Conservation (phyloP, 2,113 vertebrate genomes). For the Buteo buteo region DNA sequence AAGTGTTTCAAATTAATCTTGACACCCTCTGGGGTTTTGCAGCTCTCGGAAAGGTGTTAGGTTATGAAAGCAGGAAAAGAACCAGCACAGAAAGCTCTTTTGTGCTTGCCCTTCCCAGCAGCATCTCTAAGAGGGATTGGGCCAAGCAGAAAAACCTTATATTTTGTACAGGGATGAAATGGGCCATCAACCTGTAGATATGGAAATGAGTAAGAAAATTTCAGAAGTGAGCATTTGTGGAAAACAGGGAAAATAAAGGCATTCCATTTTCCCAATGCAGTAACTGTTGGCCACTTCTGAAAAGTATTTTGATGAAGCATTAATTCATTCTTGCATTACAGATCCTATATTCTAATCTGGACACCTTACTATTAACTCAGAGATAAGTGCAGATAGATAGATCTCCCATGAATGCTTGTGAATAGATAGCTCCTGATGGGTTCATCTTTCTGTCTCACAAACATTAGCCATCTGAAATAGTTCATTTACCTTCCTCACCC, state of each 20-base stretch:
- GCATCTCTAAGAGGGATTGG: background rate
- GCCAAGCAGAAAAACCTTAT: background rate
- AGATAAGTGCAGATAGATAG: background rate
- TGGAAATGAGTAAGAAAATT: background rate
- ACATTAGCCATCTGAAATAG: background rate
- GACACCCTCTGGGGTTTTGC: conserved; percentile 15
- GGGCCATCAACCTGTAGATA: background rate
- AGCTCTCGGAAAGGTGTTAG: conserved; percentile 26
- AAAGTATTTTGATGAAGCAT: background rate
- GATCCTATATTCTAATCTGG: background rate
- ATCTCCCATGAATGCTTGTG: background rate
- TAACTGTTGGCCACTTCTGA: background rate
- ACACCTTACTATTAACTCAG: background rate
- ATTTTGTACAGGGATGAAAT: background rate
- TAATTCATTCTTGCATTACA: background rate
- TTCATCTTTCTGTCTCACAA: background rate
- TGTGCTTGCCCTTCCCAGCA: background rate
- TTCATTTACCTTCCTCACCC: background rate
- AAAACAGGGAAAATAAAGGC: background rate
- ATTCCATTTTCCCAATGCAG: background rate
- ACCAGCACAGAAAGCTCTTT: background rate
- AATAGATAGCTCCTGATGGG: background rate
- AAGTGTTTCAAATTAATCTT: conserved; percentile 37
- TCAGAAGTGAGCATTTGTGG: background rate
- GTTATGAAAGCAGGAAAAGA: conserved; percentile 46